Evolutionary conservation across 1,140 invertebrate genomes (phyloP).

Genomic region (Chironomus tepperi): DNA sequence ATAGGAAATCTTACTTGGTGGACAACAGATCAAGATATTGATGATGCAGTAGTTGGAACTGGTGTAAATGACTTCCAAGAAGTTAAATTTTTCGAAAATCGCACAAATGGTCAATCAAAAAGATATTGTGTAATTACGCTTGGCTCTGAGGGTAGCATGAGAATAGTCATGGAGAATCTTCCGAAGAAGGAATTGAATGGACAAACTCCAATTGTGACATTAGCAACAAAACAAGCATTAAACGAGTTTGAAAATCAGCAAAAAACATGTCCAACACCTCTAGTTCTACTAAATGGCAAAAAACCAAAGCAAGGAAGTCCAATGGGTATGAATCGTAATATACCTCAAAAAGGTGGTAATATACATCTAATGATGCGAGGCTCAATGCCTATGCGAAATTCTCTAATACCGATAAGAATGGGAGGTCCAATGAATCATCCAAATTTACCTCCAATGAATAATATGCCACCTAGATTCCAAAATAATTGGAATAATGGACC

Average conservation of each 20-base stretch:
- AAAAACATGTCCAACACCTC: constrained; percentile 72
- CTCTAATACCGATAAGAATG: constrained; percentile 36
- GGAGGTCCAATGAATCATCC: constrained; percentile 44
- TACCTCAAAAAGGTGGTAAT: constrained; percentile 30
- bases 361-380: constrained; percentile 28
- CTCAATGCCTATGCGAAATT: neutral
- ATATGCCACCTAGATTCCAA: constrained; percentile 27
- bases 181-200: constrained; percentile 93
- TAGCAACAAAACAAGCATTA: constrained; percentile 80
- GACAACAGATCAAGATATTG: constrained; percentile 95
- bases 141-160: constrained; percentile 83
- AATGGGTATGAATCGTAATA: constrained; percentile 47
- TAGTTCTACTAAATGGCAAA: constrained; percentile 47
- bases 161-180: constrained; percentile 83
- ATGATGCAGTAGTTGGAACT: constrained; percentile 73
- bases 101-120: constrained; percentile 98
- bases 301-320: constrained; percentile 48
- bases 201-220: constrained; percentile 87
- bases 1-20: constrained; percentile 95
- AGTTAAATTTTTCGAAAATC: constrained; percentile 99
- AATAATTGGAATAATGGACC: constrained; percentile 32
- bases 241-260: constrained; percentile 82
- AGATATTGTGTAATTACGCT: constrained; percentile 91
- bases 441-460: constrained; percentile 33
- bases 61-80: constrained; percentile 92